Percentiles rank a stretch among this genome's conserved stretches.
Conservation (phyloP, 2,113 vertebrate genomes). For the Hemiprocne comata region DNA sequence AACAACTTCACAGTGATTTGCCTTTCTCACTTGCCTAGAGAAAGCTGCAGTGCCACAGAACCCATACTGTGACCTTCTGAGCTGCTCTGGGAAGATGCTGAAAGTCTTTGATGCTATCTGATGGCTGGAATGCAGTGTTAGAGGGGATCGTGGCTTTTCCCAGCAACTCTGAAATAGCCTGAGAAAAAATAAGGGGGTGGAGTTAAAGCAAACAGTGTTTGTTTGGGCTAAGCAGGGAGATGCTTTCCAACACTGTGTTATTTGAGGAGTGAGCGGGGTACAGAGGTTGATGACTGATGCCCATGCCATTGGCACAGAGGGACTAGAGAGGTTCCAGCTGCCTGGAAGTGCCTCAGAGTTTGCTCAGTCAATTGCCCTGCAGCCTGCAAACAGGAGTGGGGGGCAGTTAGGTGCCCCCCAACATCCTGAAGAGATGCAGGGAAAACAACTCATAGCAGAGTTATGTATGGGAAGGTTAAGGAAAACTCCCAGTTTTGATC, state of each 20-base stretch:
- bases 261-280: background rate
- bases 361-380: background rate
- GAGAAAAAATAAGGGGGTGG: background rate
- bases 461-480: background rate
- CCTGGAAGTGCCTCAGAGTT: background rate
- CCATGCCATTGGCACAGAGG: background rate
- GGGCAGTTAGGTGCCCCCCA: background rate
- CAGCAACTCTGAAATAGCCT: slow-evolving; percentile 6
- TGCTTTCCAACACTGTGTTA: background rate
- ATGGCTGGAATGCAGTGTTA: slow-evolving; percentile 10
- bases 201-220: background rate
- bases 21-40: background rate
- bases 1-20: background rate
- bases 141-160: background rate
- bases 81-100: slow-evolving; percentile 25
- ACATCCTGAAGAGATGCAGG: background rate
- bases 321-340: background rate
- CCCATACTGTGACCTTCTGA: background rate
- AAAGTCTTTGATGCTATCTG: background rate
- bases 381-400: background rate
- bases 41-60: slow-evolving; percentile 3
- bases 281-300: slow-evolving; percentile 3
- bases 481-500: background rate
- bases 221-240: background rate
- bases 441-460: background rate